These are phyloP conservation scores for Pseudomyrmex flavicornis DNA, from an alignment of 1,140 invertebrate species.

Conservation along the genomic window DNA sequence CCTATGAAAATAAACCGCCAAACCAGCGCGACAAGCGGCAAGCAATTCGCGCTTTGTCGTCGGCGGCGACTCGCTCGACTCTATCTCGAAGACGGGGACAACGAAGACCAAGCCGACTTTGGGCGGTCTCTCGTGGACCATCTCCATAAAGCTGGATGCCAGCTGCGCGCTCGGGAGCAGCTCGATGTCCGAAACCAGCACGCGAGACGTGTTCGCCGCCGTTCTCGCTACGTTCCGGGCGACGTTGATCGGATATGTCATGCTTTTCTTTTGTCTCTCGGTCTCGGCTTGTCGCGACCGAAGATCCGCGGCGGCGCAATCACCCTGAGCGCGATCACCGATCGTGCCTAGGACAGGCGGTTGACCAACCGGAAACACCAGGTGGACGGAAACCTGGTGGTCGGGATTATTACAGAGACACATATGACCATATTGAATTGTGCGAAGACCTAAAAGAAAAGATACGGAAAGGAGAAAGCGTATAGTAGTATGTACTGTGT, in stretches of 20 bases:
- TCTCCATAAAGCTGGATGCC: slow-evolving; percentile 87
- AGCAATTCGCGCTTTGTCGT: slow-evolving; percentile 86
- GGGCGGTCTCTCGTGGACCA: slow-evolving; percentile 85
- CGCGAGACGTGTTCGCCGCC: slow-evolving; percentile 87
- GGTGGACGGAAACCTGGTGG: slow-evolving; percentile 88
- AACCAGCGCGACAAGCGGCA: slow-evolving; percentile 73
- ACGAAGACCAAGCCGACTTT: slow-evolving; percentile 87
- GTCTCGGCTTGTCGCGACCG: slow-evolving; percentile 80
- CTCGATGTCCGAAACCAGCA: slow-evolving; percentile 92
- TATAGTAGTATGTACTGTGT: background rate
- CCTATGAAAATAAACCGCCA: slow-evolving; percentile 88
- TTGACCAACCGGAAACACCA: slow-evolving; percentile 87
- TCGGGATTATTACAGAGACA: background rate
- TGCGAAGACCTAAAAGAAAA: background rate
- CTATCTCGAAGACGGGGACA: slow-evolving; percentile 91
- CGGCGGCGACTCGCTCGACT: slow-evolving; percentile 87
- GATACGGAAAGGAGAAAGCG: background rate
- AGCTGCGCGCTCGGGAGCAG: slow-evolving; percentile 89
- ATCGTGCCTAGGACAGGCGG: slow-evolving; percentile 74
- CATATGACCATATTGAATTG: background rate
- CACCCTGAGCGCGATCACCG: slow-evolving; percentile 32
- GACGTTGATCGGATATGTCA: slow-evolving; percentile 92
- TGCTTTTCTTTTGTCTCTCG: slow-evolving; percentile 84
- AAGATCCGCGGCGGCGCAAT: slow-evolving; percentile 79
- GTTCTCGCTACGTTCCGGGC: slow-evolving; percentile 89